phyloP scores from a whole-genome alignment of 2,797 vertebrate species.

The Paramormyrops hopkinsi region DNA sequence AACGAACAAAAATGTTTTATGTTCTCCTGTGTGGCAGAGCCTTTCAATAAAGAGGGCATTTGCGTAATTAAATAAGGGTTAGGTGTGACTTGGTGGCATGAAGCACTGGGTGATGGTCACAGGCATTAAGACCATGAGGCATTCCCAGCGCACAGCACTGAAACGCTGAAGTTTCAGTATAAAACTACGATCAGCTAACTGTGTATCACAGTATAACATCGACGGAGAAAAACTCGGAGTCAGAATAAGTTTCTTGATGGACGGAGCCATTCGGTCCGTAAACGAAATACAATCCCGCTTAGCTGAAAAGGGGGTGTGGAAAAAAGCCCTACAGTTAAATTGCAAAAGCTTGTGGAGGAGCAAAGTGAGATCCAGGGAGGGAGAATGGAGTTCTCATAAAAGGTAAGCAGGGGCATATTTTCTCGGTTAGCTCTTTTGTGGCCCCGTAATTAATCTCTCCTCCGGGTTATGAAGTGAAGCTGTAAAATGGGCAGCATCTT shows the following conservation, averaged over 20 bases:
- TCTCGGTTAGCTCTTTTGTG: not conserved
- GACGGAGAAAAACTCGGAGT: not conserved
- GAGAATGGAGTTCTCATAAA: conserved; percentile 50
- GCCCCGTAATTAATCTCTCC: not conserved
- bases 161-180: not conserved
- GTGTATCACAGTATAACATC: not conserved
- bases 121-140: not conserved
- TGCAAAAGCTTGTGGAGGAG: conserved; percentile 57
- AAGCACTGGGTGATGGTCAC: not conserved
- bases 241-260: conserved; percentile 35
- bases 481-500: not conserved
- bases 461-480: not conserved
- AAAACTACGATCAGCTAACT: not conserved
- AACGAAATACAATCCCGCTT: conserved; percentile 60
- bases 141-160: not conserved
- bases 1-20: not conserved
- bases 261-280: conserved; percentile 45
- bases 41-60: not conserved
- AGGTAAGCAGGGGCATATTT: conserved; percentile 52
- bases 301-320: conserved; percentile 56
- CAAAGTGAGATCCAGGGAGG: conserved; percentile 22
- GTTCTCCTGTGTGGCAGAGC: not conserved
- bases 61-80: not conserved
- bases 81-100: not conserved
- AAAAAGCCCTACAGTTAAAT: conserved; percentile 54